Evolutionary conservation across 2,797 vertebrate species (phyloP).

Genomic region (Poeciliopsis gracilis): DNA sequence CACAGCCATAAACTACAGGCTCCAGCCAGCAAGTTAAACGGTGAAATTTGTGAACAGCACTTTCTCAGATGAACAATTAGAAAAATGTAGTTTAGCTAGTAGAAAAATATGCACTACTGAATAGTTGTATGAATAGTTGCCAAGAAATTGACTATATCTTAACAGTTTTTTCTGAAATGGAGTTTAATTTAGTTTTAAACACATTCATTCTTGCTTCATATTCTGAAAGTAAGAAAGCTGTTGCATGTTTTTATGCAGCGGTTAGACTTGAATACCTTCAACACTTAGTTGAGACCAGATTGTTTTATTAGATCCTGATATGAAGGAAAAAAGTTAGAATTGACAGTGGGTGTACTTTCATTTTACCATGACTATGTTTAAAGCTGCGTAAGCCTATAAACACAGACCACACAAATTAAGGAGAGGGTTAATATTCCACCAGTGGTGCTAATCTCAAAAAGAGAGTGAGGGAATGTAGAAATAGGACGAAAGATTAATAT

Average conservation of each 20-base stretch:
- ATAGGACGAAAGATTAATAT: slow-evolving; percentile 41
- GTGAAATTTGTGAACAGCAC: not conserved
- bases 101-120: not conserved
- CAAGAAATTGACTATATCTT: not conserved
- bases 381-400: slow-evolving; percentile 68
- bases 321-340: not conserved
- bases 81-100: not conserved
- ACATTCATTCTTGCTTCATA: not conserved
- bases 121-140: not conserved
- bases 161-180: not conserved
- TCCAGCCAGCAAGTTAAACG: not conserved
- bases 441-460: slow-evolving; percentile 76
- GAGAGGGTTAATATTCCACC: slow-evolving; percentile 77
- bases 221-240: not conserved
- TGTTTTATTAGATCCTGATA: not conserved
- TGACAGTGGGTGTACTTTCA: not conserved
- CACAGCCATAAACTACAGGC: not conserved
- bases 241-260: not conserved
- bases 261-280: not conserved
- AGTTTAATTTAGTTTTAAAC: not conserved
- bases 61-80: not conserved
- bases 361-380: slow-evolving; percentile 12
- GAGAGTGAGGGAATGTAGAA: slow-evolving; percentile 20
- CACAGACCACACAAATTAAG: slow-evolving; percentile 54
- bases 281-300: not conserved